phyloP scores from a whole-genome alignment of 2,888 invertebrate species.

The Hoplodrina ambigua region DNA sequence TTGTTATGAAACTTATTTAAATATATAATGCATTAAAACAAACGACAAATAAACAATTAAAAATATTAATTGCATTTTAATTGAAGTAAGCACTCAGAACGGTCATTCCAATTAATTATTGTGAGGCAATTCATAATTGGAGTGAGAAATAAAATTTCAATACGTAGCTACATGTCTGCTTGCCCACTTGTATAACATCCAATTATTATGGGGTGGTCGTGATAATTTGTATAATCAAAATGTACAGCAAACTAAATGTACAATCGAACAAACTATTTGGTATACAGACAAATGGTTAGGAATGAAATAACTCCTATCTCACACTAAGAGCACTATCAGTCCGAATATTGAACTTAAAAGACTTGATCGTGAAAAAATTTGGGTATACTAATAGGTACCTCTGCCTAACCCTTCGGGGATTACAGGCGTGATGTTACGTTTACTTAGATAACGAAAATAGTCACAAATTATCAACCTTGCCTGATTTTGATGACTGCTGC shows the following conservation, averaged over 20 bases:
- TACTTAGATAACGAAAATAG: too few relatives aligned
- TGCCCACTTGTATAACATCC: constrained; percentile 40
- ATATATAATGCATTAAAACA: constrained; percentile 89
- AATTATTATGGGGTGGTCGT: constrained; percentile 40
- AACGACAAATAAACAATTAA: constrained; percentile 88
- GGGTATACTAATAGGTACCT: too few relatives aligned
- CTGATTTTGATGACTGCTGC: background rate
- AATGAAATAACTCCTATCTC: too few relatives aligned
- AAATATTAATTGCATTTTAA: constrained; percentile 72
- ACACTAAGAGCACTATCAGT: too few relatives aligned
- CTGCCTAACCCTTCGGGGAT: too few relatives aligned
- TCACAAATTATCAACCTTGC: background rate
- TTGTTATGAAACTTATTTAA: constrained; percentile 90
- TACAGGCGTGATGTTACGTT: too few relatives aligned
- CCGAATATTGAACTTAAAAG: too few relatives aligned
- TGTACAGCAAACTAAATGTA: too few relatives aligned
- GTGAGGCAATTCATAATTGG: constrained; percentile 53
- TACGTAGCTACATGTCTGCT: constrained; percentile 31
- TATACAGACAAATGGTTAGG: too few relatives aligned
- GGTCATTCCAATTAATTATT: constrained; percentile 60
- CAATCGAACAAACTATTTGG: too few relatives aligned
- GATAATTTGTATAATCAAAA: constrained; percentile 26
- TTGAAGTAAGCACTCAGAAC: constrained; percentile 55
- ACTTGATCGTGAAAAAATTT: too few relatives aligned
- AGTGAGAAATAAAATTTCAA: constrained; percentile 47